Base-by-base conservation (phyloP, 1,140 invertebrate genomes). In the Musca domestica region DNA sequence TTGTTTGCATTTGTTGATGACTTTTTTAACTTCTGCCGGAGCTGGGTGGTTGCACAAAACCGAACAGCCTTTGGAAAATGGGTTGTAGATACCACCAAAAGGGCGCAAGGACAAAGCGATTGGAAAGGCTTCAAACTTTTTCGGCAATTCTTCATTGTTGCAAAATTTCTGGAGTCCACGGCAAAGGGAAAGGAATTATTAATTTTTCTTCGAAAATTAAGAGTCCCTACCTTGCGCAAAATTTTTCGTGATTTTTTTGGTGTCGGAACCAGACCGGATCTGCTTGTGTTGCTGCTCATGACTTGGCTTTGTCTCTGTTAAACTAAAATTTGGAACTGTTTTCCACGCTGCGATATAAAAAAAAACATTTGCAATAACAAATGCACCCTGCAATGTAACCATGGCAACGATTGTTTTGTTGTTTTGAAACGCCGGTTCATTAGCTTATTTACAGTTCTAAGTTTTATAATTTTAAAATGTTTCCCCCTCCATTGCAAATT, bases 41-140 rank as follows among this genome's bases (percentile, higher is more conserved):
- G 89, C 87, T 1, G 92, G 92, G 82, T 93, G 92, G 75, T 93
- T 93, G 83, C 91, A 93, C 2, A 93, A 83, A 6, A 93, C 86
- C 0, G 92, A 93, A 76, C 92, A 94, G 12, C 87, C 88, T 70
- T 88, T 87, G 2, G 90, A 86, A 78, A 89, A 93, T 2, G 91
- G 91, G 82, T 93, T 93, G 80, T 88, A 92, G 0, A 93, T 83
- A 9, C 89, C 89, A 3, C 91, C 89, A 71, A 91, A 92, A 0
- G 91, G 91, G 67, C 91, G 87, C 23, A 91, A 58, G 1, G 77
- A 78, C 9, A 80, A 71, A 2, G 76, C 73, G 73, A 79, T 76
- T n/a, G 77, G 73, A 27, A 64, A 63, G 2, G 73, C 76, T 63
- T 80, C 77, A 30, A 80, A 80, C 64, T 72, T 77, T 14, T 73